These are phyloP conservation scores for Tiliqua scincoides DNA, from an alignment of 2,113 vertebrate genomes.

Conservation along the genomic window DNA sequence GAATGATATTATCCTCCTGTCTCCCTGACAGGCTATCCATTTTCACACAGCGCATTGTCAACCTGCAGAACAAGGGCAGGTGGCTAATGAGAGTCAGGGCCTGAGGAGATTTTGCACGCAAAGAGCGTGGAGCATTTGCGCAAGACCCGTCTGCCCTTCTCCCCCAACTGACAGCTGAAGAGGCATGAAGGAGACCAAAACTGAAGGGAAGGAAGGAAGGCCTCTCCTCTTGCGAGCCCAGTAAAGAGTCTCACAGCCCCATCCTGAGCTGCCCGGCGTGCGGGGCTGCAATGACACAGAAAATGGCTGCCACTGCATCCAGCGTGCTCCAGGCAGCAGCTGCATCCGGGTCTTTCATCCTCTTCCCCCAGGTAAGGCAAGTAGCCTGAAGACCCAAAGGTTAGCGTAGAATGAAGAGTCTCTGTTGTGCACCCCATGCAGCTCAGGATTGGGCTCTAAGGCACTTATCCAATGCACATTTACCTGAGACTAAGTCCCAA, in stretches of 20 bases:
- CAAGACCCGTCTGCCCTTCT: not conserved
- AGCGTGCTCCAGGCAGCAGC: no score
- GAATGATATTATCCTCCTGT: slow-evolving; percentile 52
- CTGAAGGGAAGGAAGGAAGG: not conserved
- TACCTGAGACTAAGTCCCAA: no score
- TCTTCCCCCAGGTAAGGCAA: no score
- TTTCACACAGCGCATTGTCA: slow-evolving; percentile 40
- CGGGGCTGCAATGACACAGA: no score
- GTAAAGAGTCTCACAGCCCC: not conserved
- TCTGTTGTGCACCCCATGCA: no score
- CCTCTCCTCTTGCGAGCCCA: not conserved
- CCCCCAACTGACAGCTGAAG: not conserved
- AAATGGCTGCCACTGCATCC: no score
- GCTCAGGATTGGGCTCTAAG: no score
- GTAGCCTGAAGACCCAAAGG: not conserved
- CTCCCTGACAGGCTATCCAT: slow-evolving; percentile 64
- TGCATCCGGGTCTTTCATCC: no score
- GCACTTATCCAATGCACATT: no score
- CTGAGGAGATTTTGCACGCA: slow-evolving; percentile 2
- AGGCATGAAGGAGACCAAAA: not conserved
- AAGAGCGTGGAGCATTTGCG: not conserved
- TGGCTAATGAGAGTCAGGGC: slow-evolving; percentile 62
- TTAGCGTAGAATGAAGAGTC: no score
- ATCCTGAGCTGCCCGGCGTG: not conserved
- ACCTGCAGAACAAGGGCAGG: slow-evolving; percentile 49